Evolutionary conservation across 2,113 vertebrate species (phyloP).

Genomic region (Mastomys coucha): DNA sequence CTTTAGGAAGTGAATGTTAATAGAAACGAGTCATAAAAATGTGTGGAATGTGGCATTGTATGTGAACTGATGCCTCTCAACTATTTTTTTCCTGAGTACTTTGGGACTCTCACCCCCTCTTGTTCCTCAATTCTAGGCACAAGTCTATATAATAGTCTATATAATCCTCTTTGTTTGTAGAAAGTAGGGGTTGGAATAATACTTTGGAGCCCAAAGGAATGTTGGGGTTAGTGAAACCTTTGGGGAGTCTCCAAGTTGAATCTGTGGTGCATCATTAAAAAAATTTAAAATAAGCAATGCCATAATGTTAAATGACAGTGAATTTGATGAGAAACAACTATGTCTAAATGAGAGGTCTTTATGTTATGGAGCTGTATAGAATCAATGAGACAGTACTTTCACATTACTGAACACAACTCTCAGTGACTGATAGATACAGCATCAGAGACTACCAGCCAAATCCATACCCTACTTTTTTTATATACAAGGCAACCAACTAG

Average conservation of each 20-base stretch:
- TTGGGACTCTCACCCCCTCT: background rate
- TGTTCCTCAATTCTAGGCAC: background rate
- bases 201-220: slow-evolving; percentile 5
- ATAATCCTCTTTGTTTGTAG: background rate
- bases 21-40: background rate
- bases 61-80: background rate
- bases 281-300: slow-evolving; percentile 27
- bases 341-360: background rate
- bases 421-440: background rate
- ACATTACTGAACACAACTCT: background rate
- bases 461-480: background rate
- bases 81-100: slow-evolving; percentile 26
- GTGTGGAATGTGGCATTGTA: background rate
- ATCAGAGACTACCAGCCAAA: background rate
- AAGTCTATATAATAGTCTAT: background rate
- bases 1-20: background rate
- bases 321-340: rapidly evolving
- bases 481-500: background rate
- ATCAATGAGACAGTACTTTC: background rate
- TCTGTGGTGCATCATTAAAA: background rate
- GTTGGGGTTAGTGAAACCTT: background rate
- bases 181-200: background rate
- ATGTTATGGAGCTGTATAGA: background rate
- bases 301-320: background rate
- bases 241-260: background rate